Evolutionary conservation across 2,888 invertebrate genomes (phyloP).

Genomic region (Philopedon plagiatum): DNA sequence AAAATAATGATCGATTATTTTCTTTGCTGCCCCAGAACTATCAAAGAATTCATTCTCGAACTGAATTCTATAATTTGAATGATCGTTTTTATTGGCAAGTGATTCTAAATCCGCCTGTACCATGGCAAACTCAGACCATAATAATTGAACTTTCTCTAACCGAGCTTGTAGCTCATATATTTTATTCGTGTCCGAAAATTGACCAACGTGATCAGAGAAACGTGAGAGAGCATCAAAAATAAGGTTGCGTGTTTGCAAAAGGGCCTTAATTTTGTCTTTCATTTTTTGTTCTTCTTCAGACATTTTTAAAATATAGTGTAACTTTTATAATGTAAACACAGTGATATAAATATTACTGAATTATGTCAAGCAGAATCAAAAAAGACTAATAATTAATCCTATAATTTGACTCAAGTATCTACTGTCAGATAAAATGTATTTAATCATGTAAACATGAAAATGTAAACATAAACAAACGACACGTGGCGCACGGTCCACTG

Average conservation of each 20-base stretch:
- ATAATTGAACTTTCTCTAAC: background rate
- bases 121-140: conserved; percentile 1
- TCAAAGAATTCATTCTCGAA: conserved; percentile 24
- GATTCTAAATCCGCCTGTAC: conserved; percentile 10
- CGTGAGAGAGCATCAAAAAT: conserved; percentile 4
- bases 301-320: too few species aligned
- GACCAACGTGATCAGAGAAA: background rate
- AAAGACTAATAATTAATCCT: too few species aligned
- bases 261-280: background rate
- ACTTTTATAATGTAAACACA: too few species aligned
- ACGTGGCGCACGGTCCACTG: too few species aligned
- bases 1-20: background rate
- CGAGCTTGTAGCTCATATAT: conserved; percentile 6
- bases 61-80: background rate
- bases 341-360: too few species aligned
- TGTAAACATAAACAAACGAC: too few species aligned
- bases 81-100: background rate
- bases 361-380: too few species aligned
- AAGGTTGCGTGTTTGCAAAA: background rate
- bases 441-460: too few species aligned
- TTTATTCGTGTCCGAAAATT: background rate
- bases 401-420: too few species aligned
- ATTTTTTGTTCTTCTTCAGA: background rate
- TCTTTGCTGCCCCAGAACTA: background rate
- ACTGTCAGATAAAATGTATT: too few species aligned